A percentile compares a stretch with the other conserved stretches of the same genome.
These are phyloP conservation scores for Phainopepla nitens DNA, from an alignment of 2,113 vertebrate genomes.

Conservation along the genomic window DNA sequence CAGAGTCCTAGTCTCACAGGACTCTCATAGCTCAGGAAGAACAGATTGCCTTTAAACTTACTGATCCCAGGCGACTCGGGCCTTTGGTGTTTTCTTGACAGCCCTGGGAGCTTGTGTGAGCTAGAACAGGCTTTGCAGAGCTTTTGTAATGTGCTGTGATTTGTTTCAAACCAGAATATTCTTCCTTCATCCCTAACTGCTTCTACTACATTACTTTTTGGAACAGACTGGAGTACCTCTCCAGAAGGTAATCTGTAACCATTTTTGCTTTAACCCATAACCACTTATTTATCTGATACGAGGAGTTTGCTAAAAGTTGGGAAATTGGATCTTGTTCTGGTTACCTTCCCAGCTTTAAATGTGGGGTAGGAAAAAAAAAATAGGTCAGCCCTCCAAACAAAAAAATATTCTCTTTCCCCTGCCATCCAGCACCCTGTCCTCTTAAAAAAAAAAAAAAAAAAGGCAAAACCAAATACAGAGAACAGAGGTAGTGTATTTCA, in stretches of 20 bases:
- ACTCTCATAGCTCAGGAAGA: conserved; percentile 36
- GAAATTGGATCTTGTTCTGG: background rate
- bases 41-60: conserved; percentile 63
- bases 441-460: background rate
- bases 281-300: background rate
- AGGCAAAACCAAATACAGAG: background rate
- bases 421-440: background rate
- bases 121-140: conserved; percentile 16
- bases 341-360: background rate
- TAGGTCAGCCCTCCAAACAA: background rate
- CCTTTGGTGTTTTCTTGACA: conserved; percentile 55
- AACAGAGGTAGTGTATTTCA: background rate
- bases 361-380: background rate
- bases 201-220: background rate
- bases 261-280: background rate
- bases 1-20: background rate
- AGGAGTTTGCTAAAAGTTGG: background rate
- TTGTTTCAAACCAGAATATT: background rate
- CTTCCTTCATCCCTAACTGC: background rate
- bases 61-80: conserved; percentile 6
- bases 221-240: background rate
- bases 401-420: background rate
- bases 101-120: conserved; percentile 10
- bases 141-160: background rate
- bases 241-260: background rate